A percentile compares a stretch with the other conserved stretches of the same genome.
These are phyloP conservation scores for Dasyprocta punctata DNA, from an alignment of 2,113 vertebrate genomes.

Conservation along the genomic window DNA sequence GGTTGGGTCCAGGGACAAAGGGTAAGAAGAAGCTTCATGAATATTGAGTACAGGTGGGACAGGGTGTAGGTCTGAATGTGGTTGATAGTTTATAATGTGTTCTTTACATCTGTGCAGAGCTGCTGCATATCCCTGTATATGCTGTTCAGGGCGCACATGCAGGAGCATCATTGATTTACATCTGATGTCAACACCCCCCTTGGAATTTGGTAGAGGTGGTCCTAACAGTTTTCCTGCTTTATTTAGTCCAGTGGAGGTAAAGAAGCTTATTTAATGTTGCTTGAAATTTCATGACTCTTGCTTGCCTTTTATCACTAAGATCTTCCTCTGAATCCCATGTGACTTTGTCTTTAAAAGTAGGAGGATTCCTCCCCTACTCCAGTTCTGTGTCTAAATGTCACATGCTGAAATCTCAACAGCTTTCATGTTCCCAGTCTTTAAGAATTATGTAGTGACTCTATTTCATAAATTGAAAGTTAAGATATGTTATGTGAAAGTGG, in stretches of 20 bases:
- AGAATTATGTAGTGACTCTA: not conserved
- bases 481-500: not conserved
- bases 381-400: not conserved
- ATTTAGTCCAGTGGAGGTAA: not conserved
- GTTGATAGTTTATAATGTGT: not conserved
- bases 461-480: conserved; percentile 6
- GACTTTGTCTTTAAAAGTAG: conserved; percentile 22
- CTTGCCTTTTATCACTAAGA: conserved; percentile 32
- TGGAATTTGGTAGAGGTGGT: not conserved
- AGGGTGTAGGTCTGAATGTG: not conserved
- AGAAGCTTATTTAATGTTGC: not conserved
- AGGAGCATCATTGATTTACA: not conserved
- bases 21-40: conserved; percentile 8
- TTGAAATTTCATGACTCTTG: conserved; percentile 7
- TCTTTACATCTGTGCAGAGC: not conserved
- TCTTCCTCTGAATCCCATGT: not conserved
- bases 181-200: not conserved
- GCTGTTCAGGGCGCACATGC: not conserved
- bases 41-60: not conserved
- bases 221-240: not conserved
- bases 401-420: not conserved
- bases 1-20: not conserved
- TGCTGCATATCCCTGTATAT: not conserved
- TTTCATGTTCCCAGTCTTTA: not conserved
- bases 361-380: not conserved